Base-by-base conservation (phyloP, 2,113 vertebrate genomes). In the Strigops habroptila region DNA sequence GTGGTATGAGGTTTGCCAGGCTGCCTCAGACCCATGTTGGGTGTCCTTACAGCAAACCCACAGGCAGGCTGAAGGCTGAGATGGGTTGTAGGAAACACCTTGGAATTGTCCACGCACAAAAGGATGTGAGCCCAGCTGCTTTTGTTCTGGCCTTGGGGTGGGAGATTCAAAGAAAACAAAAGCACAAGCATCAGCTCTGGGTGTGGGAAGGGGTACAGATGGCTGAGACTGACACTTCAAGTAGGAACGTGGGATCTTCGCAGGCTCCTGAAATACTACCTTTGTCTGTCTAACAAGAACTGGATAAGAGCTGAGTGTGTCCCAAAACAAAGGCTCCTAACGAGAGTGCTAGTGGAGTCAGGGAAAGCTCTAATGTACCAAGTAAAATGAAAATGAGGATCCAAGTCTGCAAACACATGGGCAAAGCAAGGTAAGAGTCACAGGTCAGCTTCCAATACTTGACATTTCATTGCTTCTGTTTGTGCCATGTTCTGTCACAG, bases 181-280 rank as follows among this genome's bases (percentile, higher is more conserved):
- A 89, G 80, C 60, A 82, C 4, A 0, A 74, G 80, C 63, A 15
- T 1, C 12, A 2, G 19, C 22, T 65, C 33, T 7, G 53, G 82
- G 41, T 52, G 92, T 82, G 70, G 90, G 85, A 87, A 93, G 82
- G 88, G 88, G 75, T 73, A 59, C 96, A 95, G 93, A 91, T 95
- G 96, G 92, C 82, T 65, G 78, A 91, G 95, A 33, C 92, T 97
- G 96, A 31, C 92, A 82, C 92, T 62, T 85, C 35, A 13, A 67
- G 71, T 48, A 79, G 70, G 74, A 94, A 79, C 6, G 23, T 13
- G 18, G 92, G 31, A 92, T 84, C 88, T 78, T 6, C 59, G 33
- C 77, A 14, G 39, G 39, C 12, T 79, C 81, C 82, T 62, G 41
- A 48, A 82, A 67, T 43, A 48, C n/a, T 31, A 82, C 77, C 90